Evolutionary conservation across 2,888 invertebrate genomes (phyloP).

Genomic region (Hirtodrosophila alboralis): DNA sequence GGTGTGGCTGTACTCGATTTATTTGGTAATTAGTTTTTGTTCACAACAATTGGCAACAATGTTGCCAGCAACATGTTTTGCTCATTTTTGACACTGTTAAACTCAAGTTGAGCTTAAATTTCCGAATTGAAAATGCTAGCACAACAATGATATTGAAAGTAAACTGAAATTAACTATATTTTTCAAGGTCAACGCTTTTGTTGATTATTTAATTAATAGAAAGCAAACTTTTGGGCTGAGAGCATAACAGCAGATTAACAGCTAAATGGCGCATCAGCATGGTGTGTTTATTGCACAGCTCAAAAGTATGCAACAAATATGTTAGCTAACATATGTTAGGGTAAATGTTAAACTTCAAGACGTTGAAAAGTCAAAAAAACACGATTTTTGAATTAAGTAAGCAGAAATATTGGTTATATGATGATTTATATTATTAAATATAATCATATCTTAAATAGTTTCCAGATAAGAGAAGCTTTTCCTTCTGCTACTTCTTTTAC

Average conservation of each 20-base stretch:
- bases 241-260: not conserved
- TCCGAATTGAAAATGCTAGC: not conserved
- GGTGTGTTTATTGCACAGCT: not conserved
- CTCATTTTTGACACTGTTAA: not conserved
- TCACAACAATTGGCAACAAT: slow-evolving; percentile 1
- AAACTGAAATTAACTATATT: not conserved
- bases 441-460: too few relatives aligned
- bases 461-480: too few relatives aligned
- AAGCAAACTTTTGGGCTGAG: slow-evolving; percentile 3
- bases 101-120: not conserved
- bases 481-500: too few relatives aligned
- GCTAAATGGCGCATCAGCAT: not conserved
- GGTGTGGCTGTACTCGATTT: slow-evolving; percentile 27
- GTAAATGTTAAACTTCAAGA: too few relatives aligned
- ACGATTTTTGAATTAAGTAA: too few relatives aligned
- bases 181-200: slow-evolving; percentile 24
- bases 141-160: not conserved
- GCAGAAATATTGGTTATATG: too few relatives aligned
- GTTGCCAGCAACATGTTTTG: slow-evolving; percentile 13
- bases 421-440: too few relatives aligned
- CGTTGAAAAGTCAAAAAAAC: too few relatives aligned
- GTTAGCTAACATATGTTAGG: too few relatives aligned
- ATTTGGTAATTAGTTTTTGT: slow-evolving; percentile 34
- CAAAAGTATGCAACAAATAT: slow-evolving; percentile 21
- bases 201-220: not conserved